phyloP scores from a whole-genome alignment of 2,797 vertebrate species.

The Falco naumanni region DNA sequence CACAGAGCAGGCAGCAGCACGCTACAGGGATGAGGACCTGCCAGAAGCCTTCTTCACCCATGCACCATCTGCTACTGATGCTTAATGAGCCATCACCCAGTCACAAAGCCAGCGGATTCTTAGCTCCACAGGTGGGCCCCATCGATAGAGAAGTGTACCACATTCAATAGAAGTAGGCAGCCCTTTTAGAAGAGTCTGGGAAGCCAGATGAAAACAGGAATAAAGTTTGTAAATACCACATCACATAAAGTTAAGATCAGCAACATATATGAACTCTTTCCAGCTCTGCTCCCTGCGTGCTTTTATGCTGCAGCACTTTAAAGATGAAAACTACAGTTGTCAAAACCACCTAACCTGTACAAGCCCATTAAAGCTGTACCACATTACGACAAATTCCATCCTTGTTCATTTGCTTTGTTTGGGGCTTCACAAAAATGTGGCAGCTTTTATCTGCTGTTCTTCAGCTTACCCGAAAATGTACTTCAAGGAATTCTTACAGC shows the following conservation, averaged over 20 bases:
- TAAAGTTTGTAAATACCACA: not conserved
- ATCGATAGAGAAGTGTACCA: not conserved
- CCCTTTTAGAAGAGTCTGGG: not conserved
- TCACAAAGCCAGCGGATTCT: not conserved
- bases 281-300: not conserved
- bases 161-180: fast-evolving
- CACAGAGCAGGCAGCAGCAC: not conserved
- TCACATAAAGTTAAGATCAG: not conserved
- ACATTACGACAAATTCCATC: not conserved
- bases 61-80: not conserved
- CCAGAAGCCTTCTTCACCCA: not conserved
- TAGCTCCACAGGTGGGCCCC: fast-evolving
- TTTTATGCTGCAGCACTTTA: not conserved
- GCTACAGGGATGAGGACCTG: not conserved
- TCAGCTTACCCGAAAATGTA: not conserved
- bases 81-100: not conserved
- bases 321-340: not conserved
- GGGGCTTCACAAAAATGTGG: not conserved
- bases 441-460: not conserved
- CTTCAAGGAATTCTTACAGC: not conserved
- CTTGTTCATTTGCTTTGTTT: not conserved
- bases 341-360: not conserved
- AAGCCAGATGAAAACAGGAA: not conserved
- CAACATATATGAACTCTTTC: not conserved
- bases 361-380: not conserved